Percentiles rank a stretch among this genome's conserved stretches.
phyloP scores from a whole-genome alignment of 1,140 invertebrate genomes.

The Scaptomyza pallida region DNA sequence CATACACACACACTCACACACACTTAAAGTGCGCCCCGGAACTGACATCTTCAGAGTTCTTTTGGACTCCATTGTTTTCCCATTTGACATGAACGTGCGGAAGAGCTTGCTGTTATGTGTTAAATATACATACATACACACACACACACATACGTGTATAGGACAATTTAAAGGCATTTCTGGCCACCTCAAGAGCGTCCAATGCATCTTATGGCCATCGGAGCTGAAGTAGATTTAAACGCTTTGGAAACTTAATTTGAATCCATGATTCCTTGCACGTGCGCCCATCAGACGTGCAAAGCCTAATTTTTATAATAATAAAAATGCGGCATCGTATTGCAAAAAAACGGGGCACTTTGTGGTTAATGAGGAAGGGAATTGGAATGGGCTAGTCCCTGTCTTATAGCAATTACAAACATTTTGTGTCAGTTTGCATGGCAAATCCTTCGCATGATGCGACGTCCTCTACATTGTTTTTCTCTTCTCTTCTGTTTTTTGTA shows the following conservation, averaged over 20 bases:
- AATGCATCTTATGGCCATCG: too few relatives aligned
- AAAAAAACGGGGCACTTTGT: slow-evolving; percentile 43
- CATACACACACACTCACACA: too few relatives aligned
- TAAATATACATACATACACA: slow-evolving; percentile 20
- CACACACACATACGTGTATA: not conserved
- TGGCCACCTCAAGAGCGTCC: not conserved
- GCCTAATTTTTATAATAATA: slow-evolving; percentile 81
- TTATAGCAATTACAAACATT: slow-evolving; percentile 76
- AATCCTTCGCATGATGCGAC: slow-evolving; percentile 60
- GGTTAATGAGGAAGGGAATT: slow-evolving; percentile 44
- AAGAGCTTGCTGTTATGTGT: slow-evolving; percentile 57
- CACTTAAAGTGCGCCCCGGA: slow-evolving; percentile 55
- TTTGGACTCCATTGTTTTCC: slow-evolving; percentile 60
- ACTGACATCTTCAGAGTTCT: slow-evolving; percentile 37
- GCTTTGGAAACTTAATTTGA: slow-evolving; percentile 25
- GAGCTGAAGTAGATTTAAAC: not conserved
- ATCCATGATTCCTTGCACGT: slow-evolving; percentile 49
- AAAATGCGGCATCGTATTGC: slow-evolving; percentile 68
- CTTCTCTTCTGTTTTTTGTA: slow-evolving; percentile 29
- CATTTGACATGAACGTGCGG: slow-evolving; percentile 72
- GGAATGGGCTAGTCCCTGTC: slow-evolving; percentile 9
- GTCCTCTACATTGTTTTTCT: slow-evolving; percentile 38
- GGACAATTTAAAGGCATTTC: slow-evolving; percentile 39
- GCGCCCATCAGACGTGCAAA: slow-evolving; percentile 59
- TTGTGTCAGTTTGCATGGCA: slow-evolving; percentile 77